Evolutionary conservation across 2,888 invertebrate genomes (phyloP).

Genomic region (Nephrocerus scutellatus): DNA sequence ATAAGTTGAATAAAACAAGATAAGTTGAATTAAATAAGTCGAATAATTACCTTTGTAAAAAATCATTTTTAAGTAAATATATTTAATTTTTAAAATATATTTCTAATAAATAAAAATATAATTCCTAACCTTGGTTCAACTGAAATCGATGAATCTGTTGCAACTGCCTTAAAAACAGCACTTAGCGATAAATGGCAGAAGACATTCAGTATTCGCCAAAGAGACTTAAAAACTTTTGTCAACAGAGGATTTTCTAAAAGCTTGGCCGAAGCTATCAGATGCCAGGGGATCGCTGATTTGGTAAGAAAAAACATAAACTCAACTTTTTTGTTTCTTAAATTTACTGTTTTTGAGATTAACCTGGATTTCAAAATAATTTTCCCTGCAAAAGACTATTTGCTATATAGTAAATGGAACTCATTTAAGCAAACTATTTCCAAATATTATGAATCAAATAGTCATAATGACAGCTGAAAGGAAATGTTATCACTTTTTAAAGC

Average conservation of each 20-base stretch:
- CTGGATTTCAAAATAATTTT: constrained; percentile 11
- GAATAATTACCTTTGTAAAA: too few species aligned
- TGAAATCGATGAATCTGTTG: constrained; percentile 8
- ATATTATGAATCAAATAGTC: background rate
- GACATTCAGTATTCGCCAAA: constrained; percentile 6
- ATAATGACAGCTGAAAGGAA: background rate
- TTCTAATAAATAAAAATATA: too few species aligned
- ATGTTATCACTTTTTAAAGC: background rate
- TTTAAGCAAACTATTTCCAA: constrained; percentile 11
- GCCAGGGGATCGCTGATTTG: background rate
- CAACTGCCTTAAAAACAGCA: constrained; percentile 9
- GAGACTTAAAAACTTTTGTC: constrained; percentile 7
- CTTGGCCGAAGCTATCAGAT: constrained; percentile 4
- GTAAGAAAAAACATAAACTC: background rate
- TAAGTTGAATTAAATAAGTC: too few species aligned
- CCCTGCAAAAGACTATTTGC: constrained; percentile 10
- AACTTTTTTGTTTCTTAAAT: background rate
- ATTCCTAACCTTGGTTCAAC: background rate
- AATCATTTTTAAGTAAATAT: too few species aligned
- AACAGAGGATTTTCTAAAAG: constrained; percentile 3
- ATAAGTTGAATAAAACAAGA: too few species aligned
- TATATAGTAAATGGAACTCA: constrained; percentile 14
- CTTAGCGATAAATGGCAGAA: constrained; percentile 12
- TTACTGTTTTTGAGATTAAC: constrained; percentile 8
- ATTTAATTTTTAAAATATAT: too few species aligned